Base-by-base conservation (phyloP, 2,797 vertebrate species). In the Poecilia velifera region DNA sequence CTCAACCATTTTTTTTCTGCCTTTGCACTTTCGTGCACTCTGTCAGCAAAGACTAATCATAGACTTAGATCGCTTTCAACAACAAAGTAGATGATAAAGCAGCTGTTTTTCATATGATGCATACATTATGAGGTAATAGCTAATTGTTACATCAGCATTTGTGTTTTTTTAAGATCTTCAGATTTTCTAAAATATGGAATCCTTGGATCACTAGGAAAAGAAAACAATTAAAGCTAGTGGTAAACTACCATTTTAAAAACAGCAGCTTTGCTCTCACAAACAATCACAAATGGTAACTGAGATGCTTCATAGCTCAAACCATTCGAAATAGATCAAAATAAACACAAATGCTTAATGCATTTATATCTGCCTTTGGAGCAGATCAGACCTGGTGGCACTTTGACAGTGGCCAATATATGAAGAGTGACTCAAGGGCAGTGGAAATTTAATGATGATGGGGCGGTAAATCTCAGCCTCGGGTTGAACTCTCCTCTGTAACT, bases 21-120 rank as follows among this genome's bases (percentile, higher is more conserved):
- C 85, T 92, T 77, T 89, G 73, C 87, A 84, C 79, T 81, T 78
- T 83, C 18, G 77, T 82, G 84, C 80, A 76, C 59, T 77, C 73
- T 90, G 80, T 87, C 79, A 1, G 66, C 70, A 68, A 84, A 82
- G 74, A 89, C 47, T 90, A 88, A 90, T 90, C 88, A 81, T 68
- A 51, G 91, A 89, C 89, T 93, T 34, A 34, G 34, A 34, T 62
- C 0, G 25, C 34, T 94, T 92, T 90, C 76, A 81, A 82, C 75
- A 79, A 73, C 76, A 70, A 66, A 18, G 73, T 25, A 1, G 46
- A 45, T 86, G 45, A 66, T 34, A 72, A 77, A 85, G 81, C 88
- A 92, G 88, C 84, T 89, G 88, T 84, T 78, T 76, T 82, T 78
- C 9, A 70, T 70, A 43, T n/a, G 25, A 43, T 43, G 36, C 62